A percentile compares a stretch with the other conserved stretches of the same genome.
Conservation (phyloP, 2,113 vertebrate species). For the Elaphurus davidianus region DNA sequence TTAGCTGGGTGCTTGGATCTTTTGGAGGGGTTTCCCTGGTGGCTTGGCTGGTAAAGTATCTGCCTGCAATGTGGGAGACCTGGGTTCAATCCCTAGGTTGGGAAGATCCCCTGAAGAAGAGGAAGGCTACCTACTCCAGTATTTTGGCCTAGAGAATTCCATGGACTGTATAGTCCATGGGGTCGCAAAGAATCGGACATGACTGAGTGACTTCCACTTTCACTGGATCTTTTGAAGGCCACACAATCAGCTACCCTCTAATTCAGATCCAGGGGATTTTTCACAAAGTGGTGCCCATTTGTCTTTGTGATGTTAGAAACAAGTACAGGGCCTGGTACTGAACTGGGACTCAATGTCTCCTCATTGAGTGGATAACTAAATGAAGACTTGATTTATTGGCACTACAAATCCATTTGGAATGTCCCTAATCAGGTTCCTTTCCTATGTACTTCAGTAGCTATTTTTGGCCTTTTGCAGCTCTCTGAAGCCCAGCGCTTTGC, state of each 20-base stretch:
- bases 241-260: background rate
- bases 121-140: background rate
- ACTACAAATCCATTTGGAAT: background rate
- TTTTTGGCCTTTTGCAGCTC: background rate
- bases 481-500: background rate
- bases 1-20: background rate
- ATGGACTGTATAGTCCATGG: background rate
- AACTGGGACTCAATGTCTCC: background rate
- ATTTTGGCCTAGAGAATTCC: background rate
- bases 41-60: background rate
- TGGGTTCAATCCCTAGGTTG: background rate
- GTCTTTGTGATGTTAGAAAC: background rate
- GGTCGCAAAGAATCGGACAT: accelerated
- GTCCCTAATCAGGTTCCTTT: background rate
- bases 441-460: background rate
- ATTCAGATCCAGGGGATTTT: background rate
- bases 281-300: background rate
- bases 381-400: background rate
- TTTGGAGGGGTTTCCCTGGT: background rate
- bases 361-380: constrained; percentile 5
- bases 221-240: background rate
- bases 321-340: background rate
- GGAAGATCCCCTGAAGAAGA: background rate
- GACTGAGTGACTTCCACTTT: background rate
- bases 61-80: background rate